Evolutionary conservation across 2,113 vertebrate species (phyloP), one percentile per base, ranked within the genome.

Genomic region (Hypocryptadius cinnamomeus): DNA sequence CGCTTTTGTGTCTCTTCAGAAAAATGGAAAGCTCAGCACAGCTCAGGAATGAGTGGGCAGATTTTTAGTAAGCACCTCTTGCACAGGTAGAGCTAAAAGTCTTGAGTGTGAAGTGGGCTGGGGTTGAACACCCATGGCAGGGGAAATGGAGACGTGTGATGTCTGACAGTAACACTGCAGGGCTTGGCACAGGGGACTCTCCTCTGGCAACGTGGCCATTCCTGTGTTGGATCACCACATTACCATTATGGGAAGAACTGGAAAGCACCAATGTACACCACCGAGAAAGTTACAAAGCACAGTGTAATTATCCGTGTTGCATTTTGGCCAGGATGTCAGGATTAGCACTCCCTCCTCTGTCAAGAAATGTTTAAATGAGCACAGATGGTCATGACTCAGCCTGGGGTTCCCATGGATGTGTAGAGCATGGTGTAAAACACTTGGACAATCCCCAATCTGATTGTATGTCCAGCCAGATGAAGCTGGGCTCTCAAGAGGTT

Each of bases 351-450:
- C 81, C 54, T 89, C 13, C 81, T 89, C 92, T 91, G 59, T 94
- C 81, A 91, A 95, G 77, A 79, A 85, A 81, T 70, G 87, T 91
- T 93, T 95, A 95, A 96, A 80, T 92, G 95, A 96, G 81, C 79
- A 65, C 92, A 95, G 92, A 88, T 96, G 95, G 92, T 86, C 85
- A 48, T 77, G 89, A 82, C 89, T 95, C 73, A 91, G 89, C 59
- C 88, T 80, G 65, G 76, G 59, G 8, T 93, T 93, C 96, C 85
- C 90, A 51, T 92, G 92, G 83, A 95, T 88, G 72, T 95, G 69
- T 78, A n/a, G 47, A 37, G 51, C 13, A 2, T 83, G 90, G 94
- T 93, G 82, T 95, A 90, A 94, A 94, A 84, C 71, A 59, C 82
- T 95, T 96, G 94, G 90, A 90, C 64, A 66, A 10, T 30, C 81